Conservation (phyloP, 2,797 vertebrate genomes). For the Accipiter badius region DNA sequence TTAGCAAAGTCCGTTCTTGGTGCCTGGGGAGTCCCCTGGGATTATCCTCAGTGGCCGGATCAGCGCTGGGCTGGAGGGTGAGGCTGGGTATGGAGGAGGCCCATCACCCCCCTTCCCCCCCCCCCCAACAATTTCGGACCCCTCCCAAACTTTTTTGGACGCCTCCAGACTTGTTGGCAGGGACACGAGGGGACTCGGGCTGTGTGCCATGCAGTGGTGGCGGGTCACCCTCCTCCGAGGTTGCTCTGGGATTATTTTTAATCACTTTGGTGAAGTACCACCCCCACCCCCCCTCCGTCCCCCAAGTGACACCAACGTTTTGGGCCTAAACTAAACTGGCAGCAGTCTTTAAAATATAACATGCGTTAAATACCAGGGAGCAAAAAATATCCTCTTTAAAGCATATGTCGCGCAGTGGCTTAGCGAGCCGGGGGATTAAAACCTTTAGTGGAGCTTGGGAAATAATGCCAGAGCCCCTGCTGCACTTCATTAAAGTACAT, state of each 20-base stretch:
- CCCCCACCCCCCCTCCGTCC: neutral
- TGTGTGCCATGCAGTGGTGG: accelerated
- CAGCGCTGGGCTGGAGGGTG: neutral
- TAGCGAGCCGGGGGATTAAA: neutral
- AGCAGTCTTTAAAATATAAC: neutral
- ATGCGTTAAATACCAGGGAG: neutral
- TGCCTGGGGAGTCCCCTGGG: neutral
- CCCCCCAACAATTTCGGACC: accelerated
- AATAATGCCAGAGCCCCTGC: slow-evolving; percentile 30
- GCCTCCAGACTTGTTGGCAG: neutral
- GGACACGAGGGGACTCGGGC: neutral
- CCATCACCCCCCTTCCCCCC: neutral
- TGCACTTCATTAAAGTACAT: slow-evolving; percentile 44
- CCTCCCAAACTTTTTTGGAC: neutral
- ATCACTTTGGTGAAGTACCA: neutral
- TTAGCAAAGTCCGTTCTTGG: neutral
- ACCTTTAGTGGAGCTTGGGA: neutral
- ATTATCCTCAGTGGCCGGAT: neutral
- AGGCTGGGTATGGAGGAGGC: neutral
- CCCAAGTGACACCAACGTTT: neutral
- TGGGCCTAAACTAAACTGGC: neutral
- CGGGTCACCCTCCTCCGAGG: neutral
- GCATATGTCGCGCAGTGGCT: neutral
- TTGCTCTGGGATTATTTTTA: neutral
- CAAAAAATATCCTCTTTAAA: neutral